Evolutionary conservation across 30 jellyfish, hydroid and myxozoan species (phyloP).

Genomic region (Cassiopea andromeda): DNA sequence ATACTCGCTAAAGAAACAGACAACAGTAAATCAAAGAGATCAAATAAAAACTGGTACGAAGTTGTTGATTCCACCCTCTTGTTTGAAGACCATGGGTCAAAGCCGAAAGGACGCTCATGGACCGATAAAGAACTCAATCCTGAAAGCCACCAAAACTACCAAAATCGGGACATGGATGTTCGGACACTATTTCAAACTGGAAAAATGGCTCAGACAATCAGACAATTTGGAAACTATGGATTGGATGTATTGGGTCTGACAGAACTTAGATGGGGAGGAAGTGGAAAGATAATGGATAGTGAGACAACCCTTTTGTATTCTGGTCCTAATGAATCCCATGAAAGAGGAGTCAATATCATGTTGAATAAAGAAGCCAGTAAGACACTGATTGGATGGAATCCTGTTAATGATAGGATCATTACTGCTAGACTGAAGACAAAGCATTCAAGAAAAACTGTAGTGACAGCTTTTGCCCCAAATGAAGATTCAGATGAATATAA

Average conservation of each 20-base stretch:
- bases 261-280: conserved; percentile 7
- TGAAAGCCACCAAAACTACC: neutral
- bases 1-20: neutral
- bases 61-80: neutral
- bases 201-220: neutral
- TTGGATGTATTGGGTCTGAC: conserved; percentile 1
- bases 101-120: neutral
- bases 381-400: conserved; percentile 19
- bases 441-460: neutral
- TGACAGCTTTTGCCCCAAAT: neutral
- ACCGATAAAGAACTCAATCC: neutral
- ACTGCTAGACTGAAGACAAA: neutral
- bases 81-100: neutral
- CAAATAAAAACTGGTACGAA: neutral
- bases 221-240: neutral
- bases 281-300: neutral
- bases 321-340: neutral
- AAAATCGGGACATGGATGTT: neutral
- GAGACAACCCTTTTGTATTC: neutral
- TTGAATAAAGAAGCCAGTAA: neutral
- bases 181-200: neutral
- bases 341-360: neutral
- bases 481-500: neutral
- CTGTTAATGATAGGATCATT: conserved; percentile 3
- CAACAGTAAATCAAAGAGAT: neutral